A percentile compares a stretch with the other conserved stretches of the same genome.
These are phyloP conservation scores for Diloba caeruleocephala DNA, from an alignment of 2,888 invertebrate genomes.

Conservation along the genomic window DNA sequence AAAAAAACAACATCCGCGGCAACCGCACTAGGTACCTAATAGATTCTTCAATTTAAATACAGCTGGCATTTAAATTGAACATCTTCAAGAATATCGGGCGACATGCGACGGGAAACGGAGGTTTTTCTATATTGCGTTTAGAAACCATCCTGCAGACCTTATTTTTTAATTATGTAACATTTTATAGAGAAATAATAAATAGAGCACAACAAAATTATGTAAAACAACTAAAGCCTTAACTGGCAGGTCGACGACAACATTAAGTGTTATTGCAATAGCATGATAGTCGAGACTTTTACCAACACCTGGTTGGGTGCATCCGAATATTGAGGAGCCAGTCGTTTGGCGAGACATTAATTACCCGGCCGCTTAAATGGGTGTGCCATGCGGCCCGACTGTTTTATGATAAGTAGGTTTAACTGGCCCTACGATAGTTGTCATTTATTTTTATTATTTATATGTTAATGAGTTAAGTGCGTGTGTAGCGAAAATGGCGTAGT, in stretches of 20 bases:
- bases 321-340: constrained; percentile 68
- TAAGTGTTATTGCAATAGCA: constrained; percentile 46
- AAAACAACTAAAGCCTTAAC: constrained; percentile 38
- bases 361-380: constrained; percentile 70
- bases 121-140: background rate
- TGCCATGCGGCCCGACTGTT: constrained; percentile 55
- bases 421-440: constrained; percentile 33
- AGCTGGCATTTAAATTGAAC: constrained; percentile 3
- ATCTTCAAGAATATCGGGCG: constrained; percentile 4
- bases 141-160: background rate
- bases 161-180: background rate
- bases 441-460: constrained; percentile 46
- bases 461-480: constrained; percentile 27
- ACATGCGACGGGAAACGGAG: background rate
- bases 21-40: background rate
- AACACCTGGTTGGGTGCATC: constrained; percentile 63
- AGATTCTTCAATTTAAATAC: background rate
- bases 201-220: constrained; percentile 19
- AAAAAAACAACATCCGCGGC: too few relatives aligned
- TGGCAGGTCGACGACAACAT: constrained; percentile 31
- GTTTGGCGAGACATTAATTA: constrained; percentile 79
- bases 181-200: background rate
- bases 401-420: constrained; percentile 53
- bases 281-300: constrained; percentile 59
- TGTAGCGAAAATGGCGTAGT: background rate